A percentile compares a stretch with the other conserved stretches of the same genome.
Conservation (phyloP, 2,888 invertebrate species). For the Luperina testacea region DNA sequence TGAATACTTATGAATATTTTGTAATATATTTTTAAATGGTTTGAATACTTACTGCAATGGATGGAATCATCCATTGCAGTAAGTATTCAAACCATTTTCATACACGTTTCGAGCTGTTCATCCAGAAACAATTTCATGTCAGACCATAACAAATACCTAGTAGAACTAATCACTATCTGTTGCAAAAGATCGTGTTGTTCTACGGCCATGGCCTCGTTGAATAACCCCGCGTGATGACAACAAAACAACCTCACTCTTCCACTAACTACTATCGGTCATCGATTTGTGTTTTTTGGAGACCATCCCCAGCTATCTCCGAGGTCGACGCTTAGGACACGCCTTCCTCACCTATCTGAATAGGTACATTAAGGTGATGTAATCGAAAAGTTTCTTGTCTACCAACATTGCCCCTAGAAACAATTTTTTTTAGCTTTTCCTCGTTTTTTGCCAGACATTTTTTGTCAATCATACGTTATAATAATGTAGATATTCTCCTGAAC, state of each 20-base stretch:
- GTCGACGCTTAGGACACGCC: conserved; percentile 15
- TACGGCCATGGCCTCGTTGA: conserved; percentile 67
- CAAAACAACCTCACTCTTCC: conserved; percentile 49
- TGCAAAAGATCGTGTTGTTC: conserved; percentile 64
- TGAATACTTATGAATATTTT: too few relatives aligned
- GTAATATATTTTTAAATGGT: too few relatives aligned
- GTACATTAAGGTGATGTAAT: conserved; percentile 31
- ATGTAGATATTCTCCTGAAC: neutral
- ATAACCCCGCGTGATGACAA: conserved; percentile 60
- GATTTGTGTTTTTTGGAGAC: conserved; percentile 51
- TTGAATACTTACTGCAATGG: too few relatives aligned
- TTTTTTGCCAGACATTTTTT: neutral
- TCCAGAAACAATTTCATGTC: neutral
- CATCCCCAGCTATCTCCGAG: conserved; percentile 26
- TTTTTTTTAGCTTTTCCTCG: too few relatives aligned
- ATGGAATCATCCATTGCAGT: neutral
- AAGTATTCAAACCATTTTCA: neutral
- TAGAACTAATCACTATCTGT: conserved; percentile 43
- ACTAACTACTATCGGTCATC: conserved; percentile 37
- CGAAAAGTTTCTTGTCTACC: neutral
- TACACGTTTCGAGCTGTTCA: neutral
- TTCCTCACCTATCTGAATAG: conserved; percentile 30
- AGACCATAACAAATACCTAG: conserved; percentile 24
- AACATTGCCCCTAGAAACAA: neutral
- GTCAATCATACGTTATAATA: neutral